Base-by-base conservation (phyloP, 2,797 vertebrate genomes). In the Microcaecilia unicolor region DNA sequence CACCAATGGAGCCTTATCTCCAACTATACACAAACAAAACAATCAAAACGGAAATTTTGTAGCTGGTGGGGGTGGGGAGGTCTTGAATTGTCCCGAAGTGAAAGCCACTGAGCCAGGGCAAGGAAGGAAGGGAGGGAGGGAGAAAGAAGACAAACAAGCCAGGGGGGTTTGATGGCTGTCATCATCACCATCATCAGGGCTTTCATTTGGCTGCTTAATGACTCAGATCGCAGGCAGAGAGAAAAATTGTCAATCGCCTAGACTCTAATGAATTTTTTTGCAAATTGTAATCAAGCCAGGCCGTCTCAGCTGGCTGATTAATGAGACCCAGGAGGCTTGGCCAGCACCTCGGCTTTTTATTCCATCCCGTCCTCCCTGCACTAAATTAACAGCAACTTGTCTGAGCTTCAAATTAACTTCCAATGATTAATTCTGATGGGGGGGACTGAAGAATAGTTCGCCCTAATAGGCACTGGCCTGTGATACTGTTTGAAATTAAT, bases 361-460 rank as follows among this genome's bases (percentile, higher is more conserved):
- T 77, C 78, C 79, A 77, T 64, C 79, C 61, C 74, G 71, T 78
- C 80, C 80, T 82, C 78, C 78, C 76, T 39, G 79, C 83, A 90
- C 87, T 88, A 89, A 91, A 92, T 91, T 88, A 91, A 90, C 87
- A 90, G 85, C 82, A 87, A 91, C 86, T 88, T 90, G 87, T 88
- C 88, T 88, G 83, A 84, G 84, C 85, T 85, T 90, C 87, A 88
- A 88, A 89, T 92, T 87, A 90, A 90, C 85, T 89, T 81, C 79
- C 79, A 75, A 81, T 90, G 88, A 91, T 91, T 88, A 88, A 91
- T 92, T 86, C 83, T 87, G 87, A 91, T 81, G 82, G 83, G 83
- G 81, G 81, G 81, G 76, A 55, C 76, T 83, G 83, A 83, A 82
- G 86, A 85, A 82, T 84, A 76, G 80, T 82, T 80, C 59, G 67